Evolutionary conservation across 2,888 invertebrate species (phyloP), one percentile per base, ranked within the genome.

Genomic region (Eupithecia abbreviata): DNA sequence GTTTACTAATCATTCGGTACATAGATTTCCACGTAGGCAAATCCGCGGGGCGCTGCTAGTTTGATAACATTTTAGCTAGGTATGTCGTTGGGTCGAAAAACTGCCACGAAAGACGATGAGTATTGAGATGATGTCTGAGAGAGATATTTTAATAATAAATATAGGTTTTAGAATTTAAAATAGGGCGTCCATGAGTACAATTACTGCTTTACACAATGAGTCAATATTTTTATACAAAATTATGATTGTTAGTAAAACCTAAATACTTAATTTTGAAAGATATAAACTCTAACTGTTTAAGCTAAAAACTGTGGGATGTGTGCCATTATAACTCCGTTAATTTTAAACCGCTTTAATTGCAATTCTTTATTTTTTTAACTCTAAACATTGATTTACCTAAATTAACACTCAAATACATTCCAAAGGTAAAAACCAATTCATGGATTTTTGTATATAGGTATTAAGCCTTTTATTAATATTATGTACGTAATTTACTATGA

Each of bases 61-160:
- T 30, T 30, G 30, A 30, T 30, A 1, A 30, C 0, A 30, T 62
- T 30, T 62, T 15, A 6, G 6, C 4, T 30, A 62, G 47, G 5
- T 6, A 69, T 69, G 69, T 47, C 69, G 69, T 69, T 47, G 18
- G 13, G 47, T 69, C 3, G n/a, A 45, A 15, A 68, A 69, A 69
- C 47, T 69, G 69, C 69, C 69, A 71, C 58, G 71, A 58, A 71
- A 45, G 58, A 71, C n/a, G 55, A 41, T 5, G 49, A 55, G 55
- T 71, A 69, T 71, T 55, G 12, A 12, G 47, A 69, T 69, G 69
- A 69, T 69, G 69, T 12, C 13, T 68, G 67, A 65, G 41, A 65
- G 65, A 65, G 13, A 12, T 41, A 13, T 6, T 41, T 41, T 12
- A n/a, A n/a, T 55, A 5, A 55, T 55, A 55, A 55, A 7, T 6